These are phyloP conservation scores for Merops nubicus DNA, from an alignment of 2,113 vertebrate species.

Conservation along the genomic window DNA sequence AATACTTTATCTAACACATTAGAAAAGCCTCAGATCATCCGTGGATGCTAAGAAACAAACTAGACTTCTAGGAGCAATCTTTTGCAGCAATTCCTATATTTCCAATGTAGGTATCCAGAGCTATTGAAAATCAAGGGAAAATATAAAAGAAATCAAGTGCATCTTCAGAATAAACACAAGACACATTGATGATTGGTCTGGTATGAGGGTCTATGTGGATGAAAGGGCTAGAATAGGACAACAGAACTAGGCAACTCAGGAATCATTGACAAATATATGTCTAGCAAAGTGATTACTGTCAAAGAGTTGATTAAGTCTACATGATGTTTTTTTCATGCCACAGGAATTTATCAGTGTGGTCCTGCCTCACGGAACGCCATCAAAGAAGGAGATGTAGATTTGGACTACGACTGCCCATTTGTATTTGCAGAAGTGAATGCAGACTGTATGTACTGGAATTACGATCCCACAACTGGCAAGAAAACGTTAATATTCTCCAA, in stretches of 20 bases:
- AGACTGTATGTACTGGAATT: conserved; percentile 74
- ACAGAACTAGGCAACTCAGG: not conserved
- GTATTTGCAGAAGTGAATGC: conserved; percentile 81
- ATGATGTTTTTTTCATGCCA: not conserved
- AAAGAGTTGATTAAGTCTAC: not conserved
- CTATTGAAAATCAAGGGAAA: not conserved
- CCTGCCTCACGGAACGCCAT: conserved; percentile 72
- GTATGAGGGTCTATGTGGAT: not conserved
- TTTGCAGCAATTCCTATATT: not conserved
- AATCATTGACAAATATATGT: not conserved
- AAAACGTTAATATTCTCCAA: conserved; percentile 45
- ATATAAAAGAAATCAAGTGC: not conserved
- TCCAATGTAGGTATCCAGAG: not conserved
- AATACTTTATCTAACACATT: not conserved
- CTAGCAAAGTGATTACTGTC: not conserved
- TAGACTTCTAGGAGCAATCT: not conserved
- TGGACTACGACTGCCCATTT: conserved; percentile 71
- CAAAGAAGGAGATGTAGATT: conserved; percentile 75
- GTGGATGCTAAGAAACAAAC: not conserved
- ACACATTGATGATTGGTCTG: not conserved
- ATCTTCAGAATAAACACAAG: not conserved
- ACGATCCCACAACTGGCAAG: not conserved
- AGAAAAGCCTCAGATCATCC: not conserved
- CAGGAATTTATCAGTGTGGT: conserved; percentile 82
- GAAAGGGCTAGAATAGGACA: not conserved